These are phyloP conservation scores for Leptopilina drosophilae DNA, from an alignment of 2,888 invertebrate species.

Conservation along the genomic window DNA sequence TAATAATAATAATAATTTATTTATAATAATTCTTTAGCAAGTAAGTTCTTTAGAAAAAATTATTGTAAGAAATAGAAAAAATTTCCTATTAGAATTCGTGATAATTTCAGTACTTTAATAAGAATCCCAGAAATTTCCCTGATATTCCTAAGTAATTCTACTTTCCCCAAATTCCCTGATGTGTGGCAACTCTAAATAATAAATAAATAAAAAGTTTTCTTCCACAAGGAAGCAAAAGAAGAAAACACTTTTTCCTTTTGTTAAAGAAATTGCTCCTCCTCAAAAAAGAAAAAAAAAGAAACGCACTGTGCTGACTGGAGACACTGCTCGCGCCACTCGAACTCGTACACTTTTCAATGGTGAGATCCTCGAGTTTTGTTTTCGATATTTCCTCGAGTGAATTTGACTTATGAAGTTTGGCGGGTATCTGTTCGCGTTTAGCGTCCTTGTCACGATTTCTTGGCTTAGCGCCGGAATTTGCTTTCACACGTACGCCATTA, in stretches of 20 bases:
- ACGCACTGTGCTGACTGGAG: slow-evolving; percentile 72
- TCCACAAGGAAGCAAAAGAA: too few species aligned
- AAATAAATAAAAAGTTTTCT: too few species aligned
- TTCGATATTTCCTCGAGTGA: slow-evolving; percentile 90
- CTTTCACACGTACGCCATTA: slow-evolving; percentile 73
- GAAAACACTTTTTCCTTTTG: background rate
- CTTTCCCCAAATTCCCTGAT: too few species aligned
- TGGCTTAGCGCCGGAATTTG: slow-evolving; percentile 73
- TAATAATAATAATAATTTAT: too few species aligned
- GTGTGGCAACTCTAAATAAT: too few species aligned
- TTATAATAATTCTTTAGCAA: too few species aligned
- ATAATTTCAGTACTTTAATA: too few species aligned
- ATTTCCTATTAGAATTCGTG: too few species aligned
- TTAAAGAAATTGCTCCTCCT: background rate
- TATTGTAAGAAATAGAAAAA: too few species aligned
- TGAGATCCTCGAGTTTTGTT: slow-evolving; percentile 85
- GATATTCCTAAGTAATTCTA: too few species aligned
- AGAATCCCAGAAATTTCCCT: too few species aligned
- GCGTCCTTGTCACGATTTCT: slow-evolving; percentile 76
- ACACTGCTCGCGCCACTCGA: slow-evolving; percentile 73
- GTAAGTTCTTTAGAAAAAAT: too few species aligned
- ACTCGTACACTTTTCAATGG: slow-evolving; percentile 76
- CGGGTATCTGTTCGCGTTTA: slow-evolving; percentile 72
- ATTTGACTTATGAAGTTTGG: slow-evolving; percentile 84
- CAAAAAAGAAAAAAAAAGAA: slow-evolving; percentile 16